Conservation (phyloP, 92 coral and sea anemone genomes). For the Porites evermanni region DNA sequence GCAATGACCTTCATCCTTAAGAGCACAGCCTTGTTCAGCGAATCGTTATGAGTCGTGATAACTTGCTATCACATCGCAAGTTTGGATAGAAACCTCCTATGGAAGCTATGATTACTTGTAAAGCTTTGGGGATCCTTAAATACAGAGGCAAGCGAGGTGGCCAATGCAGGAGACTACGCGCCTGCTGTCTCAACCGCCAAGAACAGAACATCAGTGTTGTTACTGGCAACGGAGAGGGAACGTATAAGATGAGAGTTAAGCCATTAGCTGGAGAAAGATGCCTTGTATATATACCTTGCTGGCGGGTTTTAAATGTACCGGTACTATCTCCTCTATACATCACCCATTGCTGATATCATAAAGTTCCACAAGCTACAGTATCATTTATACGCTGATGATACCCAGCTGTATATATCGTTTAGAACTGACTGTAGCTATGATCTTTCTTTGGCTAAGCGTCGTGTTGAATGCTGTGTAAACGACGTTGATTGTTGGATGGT, state of each 20-base stretch:
- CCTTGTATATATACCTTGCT: not conserved
- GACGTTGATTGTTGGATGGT: too few species aligned
- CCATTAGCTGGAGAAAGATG: not conserved
- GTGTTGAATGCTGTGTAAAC: too few species aligned
- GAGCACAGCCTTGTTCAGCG: not conserved
- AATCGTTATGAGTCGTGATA: not conserved
- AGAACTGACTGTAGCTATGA: too few species aligned
- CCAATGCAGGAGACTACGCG: not conserved
- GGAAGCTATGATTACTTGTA: not conserved
- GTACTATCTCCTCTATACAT: too few species aligned
- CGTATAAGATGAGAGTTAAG: not conserved
- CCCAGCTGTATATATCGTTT: too few species aligned
- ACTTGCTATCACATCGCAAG: constrained; percentile 29
- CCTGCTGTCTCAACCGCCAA: not conserved
- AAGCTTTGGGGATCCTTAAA: constrained; percentile 29
- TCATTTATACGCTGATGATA: too few species aligned
- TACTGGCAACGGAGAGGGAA: not conserved
- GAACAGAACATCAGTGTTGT: constrained; percentile 6
- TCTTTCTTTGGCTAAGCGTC: too few species aligned
- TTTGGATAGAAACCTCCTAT: constrained; percentile 34
- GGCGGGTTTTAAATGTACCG: not conserved
- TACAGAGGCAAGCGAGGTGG: constrained; percentile 38
- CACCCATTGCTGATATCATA: too few species aligned
- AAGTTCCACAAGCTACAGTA: too few species aligned
- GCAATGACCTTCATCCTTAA: not conserved